A percentile compares a stretch with the other conserved stretches of the same genome.
Evolutionary conservation across 2,797 vertebrate species (phyloP).

Genomic region (Eupleurogrammus muticus): DNA sequence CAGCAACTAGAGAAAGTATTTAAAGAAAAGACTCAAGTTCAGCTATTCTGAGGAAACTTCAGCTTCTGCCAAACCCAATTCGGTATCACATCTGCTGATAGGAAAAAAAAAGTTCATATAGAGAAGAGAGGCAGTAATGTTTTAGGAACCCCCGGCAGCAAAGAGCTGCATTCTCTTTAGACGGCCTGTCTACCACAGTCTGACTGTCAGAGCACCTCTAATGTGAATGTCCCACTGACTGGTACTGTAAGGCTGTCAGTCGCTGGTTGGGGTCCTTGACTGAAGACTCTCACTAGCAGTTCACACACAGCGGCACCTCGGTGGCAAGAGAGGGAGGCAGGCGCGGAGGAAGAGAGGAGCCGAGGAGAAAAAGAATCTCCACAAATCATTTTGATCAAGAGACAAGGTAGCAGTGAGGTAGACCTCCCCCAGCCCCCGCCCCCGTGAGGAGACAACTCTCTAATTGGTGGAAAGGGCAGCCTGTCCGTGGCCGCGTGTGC

Average conservation of each 20-base stretch:
- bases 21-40: conserved; percentile 56
- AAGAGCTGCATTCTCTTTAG: conserved; percentile 60
- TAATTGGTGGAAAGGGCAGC: conserved; percentile 88
- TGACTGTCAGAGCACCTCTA: conserved; percentile 70
- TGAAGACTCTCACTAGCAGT: conserved; percentile 75
- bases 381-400: conserved; percentile 83
- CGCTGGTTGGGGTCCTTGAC: conserved; percentile 71
- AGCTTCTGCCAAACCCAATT: conserved; percentile 51
- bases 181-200: conserved; percentile 60
- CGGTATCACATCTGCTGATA: conserved; percentile 38
- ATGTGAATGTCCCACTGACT: conserved; percentile 76
- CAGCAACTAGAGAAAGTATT: conserved; percentile 52
- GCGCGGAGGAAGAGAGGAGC: conserved; percentile 52
- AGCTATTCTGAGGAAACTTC: conserved; percentile 59
- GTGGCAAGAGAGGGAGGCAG: conserved; percentile 53
- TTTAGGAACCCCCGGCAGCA: conserved; percentile 52
- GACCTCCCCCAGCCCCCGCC: conserved; percentile 76
- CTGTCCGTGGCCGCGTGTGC: conserved; percentile 75
- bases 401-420: conserved; percentile 75
- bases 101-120: conserved; percentile 27
- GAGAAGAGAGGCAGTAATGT: conserved; percentile 55
- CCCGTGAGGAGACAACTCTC: conserved; percentile 77
- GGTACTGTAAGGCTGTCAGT: conserved; percentile 74
- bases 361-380: conserved; percentile 69
- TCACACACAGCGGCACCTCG: conserved; percentile 68